Evolutionary conservation across 2,797 vertebrate genomes (phyloP).

Genomic region (Melanogrammus aeglefinus): DNA sequence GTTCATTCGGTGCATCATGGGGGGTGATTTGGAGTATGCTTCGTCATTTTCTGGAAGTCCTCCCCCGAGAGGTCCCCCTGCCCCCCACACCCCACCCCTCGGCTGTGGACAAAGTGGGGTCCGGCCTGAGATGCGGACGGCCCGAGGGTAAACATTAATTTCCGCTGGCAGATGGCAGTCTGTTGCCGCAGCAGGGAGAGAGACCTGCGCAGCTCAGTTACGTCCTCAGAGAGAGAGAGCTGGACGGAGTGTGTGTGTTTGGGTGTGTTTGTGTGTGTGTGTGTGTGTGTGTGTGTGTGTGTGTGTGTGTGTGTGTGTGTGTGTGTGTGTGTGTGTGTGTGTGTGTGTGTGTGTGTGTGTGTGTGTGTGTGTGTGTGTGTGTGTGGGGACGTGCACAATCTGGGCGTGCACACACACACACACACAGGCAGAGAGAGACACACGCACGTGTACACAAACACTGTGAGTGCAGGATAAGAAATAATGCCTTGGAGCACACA

Average conservation of each 20-base stretch:
- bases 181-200: slow-evolving; percentile 52
- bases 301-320: too few relatives aligned
- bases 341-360: too few relatives aligned
- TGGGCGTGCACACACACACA: too few relatives aligned
- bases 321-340: too few relatives aligned
- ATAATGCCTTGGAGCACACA: too few relatives aligned
- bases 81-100: slow-evolving; percentile 55
- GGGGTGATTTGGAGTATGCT: not conserved
- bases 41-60: not conserved
- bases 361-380: too few relatives aligned
- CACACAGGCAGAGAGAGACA: too few relatives aligned
- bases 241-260: slow-evolving; percentile 2
- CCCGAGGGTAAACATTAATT: slow-evolving; percentile 71
- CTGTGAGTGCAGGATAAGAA: too few relatives aligned
- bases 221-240: slow-evolving; percentile 16
- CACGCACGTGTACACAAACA: too few relatives aligned
- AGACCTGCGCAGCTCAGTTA: slow-evolving; percentile 47
- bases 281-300: not conserved
- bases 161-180: slow-evolving; percentile 62
- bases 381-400: too few relatives aligned
- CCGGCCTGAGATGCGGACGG: slow-evolving; percentile 60
- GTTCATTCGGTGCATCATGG: not conserved
- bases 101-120: slow-evolving; percentile 40
- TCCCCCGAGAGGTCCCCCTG: too few relatives aligned
- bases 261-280: slow-evolving; percentile 26